Conservation (phyloP, 2,113 vertebrate species). For the Alectura lathami region DNA sequence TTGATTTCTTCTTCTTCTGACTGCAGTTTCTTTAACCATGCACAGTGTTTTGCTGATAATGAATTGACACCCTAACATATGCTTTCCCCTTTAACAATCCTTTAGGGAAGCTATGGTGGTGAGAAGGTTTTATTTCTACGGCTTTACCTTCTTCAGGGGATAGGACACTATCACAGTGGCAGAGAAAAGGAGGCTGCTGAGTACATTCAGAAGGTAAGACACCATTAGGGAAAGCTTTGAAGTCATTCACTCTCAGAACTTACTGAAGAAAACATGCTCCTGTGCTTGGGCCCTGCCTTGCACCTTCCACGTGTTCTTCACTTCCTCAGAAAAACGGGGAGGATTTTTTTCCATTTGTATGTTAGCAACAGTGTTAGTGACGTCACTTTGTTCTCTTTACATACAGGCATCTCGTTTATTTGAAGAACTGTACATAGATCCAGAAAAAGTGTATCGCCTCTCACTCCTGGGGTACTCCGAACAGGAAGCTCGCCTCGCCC, state of each 20-base stretch:
- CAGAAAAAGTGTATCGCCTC: constrained; percentile 84
- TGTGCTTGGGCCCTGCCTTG: neutral
- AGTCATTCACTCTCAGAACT: neutral
- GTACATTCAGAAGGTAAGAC: constrained; percentile 83
- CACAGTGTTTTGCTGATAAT: neutral
- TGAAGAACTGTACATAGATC: constrained; percentile 82
- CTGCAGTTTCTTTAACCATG: neutral
- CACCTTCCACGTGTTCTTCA: neutral
- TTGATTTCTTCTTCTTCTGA: no score
- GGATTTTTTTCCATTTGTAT: neutral
- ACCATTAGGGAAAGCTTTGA: neutral
- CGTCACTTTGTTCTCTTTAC: neutral
- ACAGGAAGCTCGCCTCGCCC: constrained; percentile 90
- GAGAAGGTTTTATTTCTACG: constrained; percentile 94
- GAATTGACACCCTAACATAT: neutral
- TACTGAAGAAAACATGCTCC: neutral
- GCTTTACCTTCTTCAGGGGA: constrained; percentile 92
- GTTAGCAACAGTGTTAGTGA: neutral
- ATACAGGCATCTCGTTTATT: constrained; percentile 84
- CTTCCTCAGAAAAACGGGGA: neutral
- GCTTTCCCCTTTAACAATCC: neutral
- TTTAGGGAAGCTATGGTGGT: constrained; percentile 89
- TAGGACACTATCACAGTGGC: constrained; percentile 87
- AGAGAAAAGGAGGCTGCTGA: constrained; percentile 81
- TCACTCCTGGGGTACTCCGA: constrained; percentile 87